phyloP scores from a whole-genome alignment of 2,888 invertebrate species.

The Brenthis daphne region DNA sequence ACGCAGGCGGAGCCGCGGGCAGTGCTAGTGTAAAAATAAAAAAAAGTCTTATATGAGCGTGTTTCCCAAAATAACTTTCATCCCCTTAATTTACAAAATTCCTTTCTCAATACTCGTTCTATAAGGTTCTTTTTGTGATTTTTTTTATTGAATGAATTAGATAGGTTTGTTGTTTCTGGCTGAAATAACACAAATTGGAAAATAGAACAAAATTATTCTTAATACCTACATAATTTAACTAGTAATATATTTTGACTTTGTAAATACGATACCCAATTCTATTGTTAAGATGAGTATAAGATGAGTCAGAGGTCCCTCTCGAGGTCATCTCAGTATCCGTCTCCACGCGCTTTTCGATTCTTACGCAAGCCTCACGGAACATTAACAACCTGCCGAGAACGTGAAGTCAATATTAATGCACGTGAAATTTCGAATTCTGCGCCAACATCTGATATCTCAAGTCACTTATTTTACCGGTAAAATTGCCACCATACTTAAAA shows the following conservation, averaged over 20 bases:
- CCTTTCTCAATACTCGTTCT: too few species aligned
- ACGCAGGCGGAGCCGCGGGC: too few species aligned
- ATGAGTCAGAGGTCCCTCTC: constrained; percentile 67
- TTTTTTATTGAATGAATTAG: too few species aligned
- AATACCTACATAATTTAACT: background rate
- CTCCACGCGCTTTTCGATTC: constrained; percentile 47
- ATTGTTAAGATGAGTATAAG: constrained; percentile 20
- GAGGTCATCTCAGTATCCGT: constrained; percentile 69
- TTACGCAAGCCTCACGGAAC: constrained; percentile 44
- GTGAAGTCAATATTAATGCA: constrained; percentile 32
- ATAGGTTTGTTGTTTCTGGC: too few species aligned
- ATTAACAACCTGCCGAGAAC: constrained; percentile 39
- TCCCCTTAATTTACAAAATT: too few species aligned
- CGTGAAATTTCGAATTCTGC: constrained; percentile 32
- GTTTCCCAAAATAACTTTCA: too few species aligned
- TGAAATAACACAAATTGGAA: background rate
- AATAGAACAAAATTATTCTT: background rate
- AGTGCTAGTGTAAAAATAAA: too few species aligned
- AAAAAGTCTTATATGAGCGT: too few species aligned
- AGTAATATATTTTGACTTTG: background rate
- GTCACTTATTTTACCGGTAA: constrained; percentile 11
- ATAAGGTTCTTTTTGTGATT: too few species aligned
- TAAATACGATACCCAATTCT: constrained; percentile 15
- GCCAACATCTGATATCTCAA: constrained; percentile 11
- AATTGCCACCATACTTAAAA: constrained; percentile 16